A percentile compares a stretch with the other conserved stretches of the same genome.
Evolutionary conservation across 2,888 invertebrate genomes (phyloP).

Genomic region (Andrena marginata): DNA sequence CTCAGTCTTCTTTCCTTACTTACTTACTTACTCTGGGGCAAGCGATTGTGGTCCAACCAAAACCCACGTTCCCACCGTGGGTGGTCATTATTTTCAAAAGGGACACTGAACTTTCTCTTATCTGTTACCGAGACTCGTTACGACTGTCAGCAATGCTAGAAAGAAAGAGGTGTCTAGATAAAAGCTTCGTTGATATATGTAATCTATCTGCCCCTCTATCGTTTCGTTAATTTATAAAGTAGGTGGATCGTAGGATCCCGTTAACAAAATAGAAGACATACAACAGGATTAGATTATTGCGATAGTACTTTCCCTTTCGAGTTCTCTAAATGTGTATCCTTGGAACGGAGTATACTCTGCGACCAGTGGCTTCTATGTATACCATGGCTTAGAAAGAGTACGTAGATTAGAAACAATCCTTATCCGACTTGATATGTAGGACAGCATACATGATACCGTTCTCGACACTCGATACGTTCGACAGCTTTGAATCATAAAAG

Average conservation of each 20-base stretch:
- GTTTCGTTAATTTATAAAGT: too few species aligned
- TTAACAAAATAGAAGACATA: neutral
- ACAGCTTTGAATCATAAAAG: conserved; percentile 25
- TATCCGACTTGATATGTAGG: conserved; percentile 26
- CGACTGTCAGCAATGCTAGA: neutral
- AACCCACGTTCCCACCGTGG: conserved; percentile 36
- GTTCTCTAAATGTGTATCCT: neutral
- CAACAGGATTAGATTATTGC: neutral
- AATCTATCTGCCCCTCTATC: neutral
- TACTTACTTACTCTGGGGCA: conserved; percentile 14
- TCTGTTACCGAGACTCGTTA: neutral
- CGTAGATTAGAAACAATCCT: conserved; percentile 21
- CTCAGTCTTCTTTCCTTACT: too few species aligned
- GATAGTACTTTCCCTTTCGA: neutral
- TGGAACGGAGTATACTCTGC: neutral
- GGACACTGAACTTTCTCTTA: conserved; percentile 1
- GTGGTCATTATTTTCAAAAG: conserved; percentile 46
- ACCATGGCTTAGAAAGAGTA: neutral
- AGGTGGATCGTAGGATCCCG: neutral
- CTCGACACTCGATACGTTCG: conserved; percentile 26
- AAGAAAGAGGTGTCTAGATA: conserved; percentile 17
- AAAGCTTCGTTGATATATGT: conserved; percentile 3
- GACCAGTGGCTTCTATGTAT: neutral
- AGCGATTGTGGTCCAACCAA: conserved; percentile 21
- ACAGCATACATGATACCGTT: conserved; percentile 22